Conservation (phyloP, 1,140 invertebrate genomes). For the Lordiphosa stackelbergi region DNA sequence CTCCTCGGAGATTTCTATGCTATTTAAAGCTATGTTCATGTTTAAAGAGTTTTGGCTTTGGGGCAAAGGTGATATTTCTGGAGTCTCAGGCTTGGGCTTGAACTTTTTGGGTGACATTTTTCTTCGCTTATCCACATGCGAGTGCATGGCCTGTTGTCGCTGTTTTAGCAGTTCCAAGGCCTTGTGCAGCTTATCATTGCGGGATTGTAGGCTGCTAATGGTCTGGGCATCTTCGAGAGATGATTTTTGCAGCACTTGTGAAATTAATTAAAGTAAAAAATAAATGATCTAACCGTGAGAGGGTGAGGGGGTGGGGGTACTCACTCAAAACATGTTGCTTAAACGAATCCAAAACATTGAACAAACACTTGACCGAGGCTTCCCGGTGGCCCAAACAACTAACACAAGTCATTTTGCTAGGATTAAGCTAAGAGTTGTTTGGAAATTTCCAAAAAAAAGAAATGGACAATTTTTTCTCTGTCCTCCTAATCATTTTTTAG, state of each 20-base stretch:
- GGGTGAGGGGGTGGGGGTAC: neutral
- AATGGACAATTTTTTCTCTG: too few relatives aligned
- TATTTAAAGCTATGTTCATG: slow-evolving; percentile 63
- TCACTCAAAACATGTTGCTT: slow-evolving; percentile 8
- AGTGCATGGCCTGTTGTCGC: slow-evolving; percentile 10
- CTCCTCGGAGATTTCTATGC: slow-evolving; percentile 42
- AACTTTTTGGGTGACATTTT: slow-evolving; percentile 40
- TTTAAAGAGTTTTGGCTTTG: slow-evolving; percentile 54
- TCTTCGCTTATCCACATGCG: slow-evolving; percentile 40
- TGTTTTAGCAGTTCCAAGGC: slow-evolving; percentile 36
- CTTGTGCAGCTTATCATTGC: slow-evolving; percentile 46
- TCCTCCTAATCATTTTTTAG: too few relatives aligned
- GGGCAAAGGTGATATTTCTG: slow-evolving; percentile 31
- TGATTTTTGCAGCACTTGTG: slow-evolving; percentile 38
- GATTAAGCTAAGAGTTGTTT: too few relatives aligned
- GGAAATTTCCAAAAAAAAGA: too few relatives aligned
- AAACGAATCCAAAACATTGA: neutral
- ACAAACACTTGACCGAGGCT: slow-evolving; percentile 1
- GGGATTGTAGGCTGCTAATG: slow-evolving; percentile 26
- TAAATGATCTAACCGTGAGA: neutral
- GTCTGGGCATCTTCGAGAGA: slow-evolving; percentile 26
- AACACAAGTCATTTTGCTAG: slow-evolving; percentile 25
- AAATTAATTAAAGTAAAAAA: neutral
- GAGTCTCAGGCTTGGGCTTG: neutral
- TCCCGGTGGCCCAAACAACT: neutral